phyloP scores from a whole-genome alignment of 2,797 vertebrate genomes.

The Tadarida brasiliensis region DNA sequence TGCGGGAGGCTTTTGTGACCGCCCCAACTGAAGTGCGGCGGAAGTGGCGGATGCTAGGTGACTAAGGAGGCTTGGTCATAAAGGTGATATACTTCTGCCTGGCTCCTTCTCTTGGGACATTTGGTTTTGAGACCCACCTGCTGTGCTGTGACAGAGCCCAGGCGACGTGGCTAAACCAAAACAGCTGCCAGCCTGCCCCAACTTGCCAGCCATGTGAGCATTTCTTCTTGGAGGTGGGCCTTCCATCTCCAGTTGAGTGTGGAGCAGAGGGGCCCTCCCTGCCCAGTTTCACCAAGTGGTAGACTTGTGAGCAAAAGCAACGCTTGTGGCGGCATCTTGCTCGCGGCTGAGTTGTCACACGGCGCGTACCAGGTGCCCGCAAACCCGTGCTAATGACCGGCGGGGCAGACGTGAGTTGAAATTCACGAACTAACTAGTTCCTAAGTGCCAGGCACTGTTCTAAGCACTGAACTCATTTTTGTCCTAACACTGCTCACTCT shows the following conservation, averaged over 20 bases:
- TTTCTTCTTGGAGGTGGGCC: background rate
- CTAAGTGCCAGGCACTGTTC: background rate
- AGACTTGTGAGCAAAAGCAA: background rate
- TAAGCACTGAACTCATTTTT: rapidly evolving
- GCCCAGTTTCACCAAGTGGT: background rate
- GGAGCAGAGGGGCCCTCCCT: background rate
- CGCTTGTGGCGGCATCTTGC: background rate
- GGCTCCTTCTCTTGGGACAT: rapidly evolving
- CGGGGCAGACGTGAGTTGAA: too few relatives aligned
- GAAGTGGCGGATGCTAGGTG: rapidly evolving
- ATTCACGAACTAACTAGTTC: rapidly evolving
- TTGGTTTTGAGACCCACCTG: background rate
- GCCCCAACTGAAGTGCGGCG: rapidly evolving
- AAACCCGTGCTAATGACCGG: rapidly evolving
- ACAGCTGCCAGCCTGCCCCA: background rate
- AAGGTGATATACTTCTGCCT: rapidly evolving
- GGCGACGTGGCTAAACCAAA: rapidly evolving
- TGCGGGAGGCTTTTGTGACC: too few relatives aligned
- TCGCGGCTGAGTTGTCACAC: background rate
- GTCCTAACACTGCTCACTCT: background rate
- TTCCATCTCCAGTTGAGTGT: background rate
- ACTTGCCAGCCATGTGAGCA: background rate
- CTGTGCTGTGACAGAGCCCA: background rate
- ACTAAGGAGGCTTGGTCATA: rapidly evolving
- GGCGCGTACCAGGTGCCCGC: background rate